These are phyloP conservation scores for Pithys albifrons DNA, from an alignment of 2,113 vertebrate species.

Conservation along the genomic window DNA sequence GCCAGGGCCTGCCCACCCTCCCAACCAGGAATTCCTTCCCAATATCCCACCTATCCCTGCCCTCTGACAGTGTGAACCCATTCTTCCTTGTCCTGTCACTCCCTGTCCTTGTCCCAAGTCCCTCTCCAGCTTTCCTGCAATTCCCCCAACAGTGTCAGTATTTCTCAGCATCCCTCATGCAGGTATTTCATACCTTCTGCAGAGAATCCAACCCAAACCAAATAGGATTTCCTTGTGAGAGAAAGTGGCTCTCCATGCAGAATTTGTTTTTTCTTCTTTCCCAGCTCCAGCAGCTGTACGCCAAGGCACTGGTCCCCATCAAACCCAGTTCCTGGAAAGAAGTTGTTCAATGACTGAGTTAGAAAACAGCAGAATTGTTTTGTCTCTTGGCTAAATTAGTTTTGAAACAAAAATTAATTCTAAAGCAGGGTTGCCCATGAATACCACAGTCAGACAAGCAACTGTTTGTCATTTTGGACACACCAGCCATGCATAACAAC, in stretches of 20 bases:
- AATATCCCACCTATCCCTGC: not conserved
- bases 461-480: not conserved
- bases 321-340: constrained; percentile 85
- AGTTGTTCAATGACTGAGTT: not conserved
- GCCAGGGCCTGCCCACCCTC: not conserved
- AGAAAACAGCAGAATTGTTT: not conserved
- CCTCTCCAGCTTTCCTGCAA: not conserved
- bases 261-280: constrained; percentile 79
- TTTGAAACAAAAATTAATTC: not conserved
- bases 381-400: not conserved
- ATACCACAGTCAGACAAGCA: not conserved
- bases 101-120: not conserved
- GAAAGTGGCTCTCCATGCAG: constrained; percentile 86
- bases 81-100: not conserved
- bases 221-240: constrained; percentile 83
- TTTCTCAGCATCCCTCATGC: not conserved
- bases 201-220: constrained; percentile 91
- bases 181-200: constrained; percentile 83
- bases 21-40: accelerated
- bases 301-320: constrained; percentile 92
- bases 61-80: not conserved
- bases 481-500: not conserved
- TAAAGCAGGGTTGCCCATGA: not conserved
- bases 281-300: constrained; percentile 87
- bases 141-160: accelerated